Conservation (phyloP, 1,140 invertebrate species). For the Chrysoperla carnea region DNA sequence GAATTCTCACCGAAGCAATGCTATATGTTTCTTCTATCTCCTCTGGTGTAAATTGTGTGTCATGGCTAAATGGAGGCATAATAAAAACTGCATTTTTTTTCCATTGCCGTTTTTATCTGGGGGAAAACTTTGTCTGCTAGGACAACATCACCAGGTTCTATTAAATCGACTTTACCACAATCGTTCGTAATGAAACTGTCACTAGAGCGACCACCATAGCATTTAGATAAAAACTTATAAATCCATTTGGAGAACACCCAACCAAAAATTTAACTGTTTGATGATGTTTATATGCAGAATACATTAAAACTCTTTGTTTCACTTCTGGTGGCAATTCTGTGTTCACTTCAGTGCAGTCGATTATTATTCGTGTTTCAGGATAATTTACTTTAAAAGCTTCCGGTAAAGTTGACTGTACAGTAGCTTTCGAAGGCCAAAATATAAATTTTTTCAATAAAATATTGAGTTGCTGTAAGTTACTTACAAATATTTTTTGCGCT, state of each 20-base stretch:
- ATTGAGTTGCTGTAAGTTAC: too few species aligned
- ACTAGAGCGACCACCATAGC: too few species aligned
- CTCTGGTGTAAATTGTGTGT: conserved; percentile 10
- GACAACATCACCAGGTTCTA: conserved; percentile 16
- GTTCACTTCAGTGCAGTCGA: too few species aligned
- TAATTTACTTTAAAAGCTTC: too few species aligned
- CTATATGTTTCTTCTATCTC: conserved; percentile 15
- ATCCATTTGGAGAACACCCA: conserved; percentile 6
- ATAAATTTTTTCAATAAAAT: too few species aligned
- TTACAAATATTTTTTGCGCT: too few species aligned
- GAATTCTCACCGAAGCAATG: conserved; percentile 15
- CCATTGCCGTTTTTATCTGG: conserved; percentile 8
- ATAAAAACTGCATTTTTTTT: conserved; percentile 11
- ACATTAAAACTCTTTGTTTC: conserved; percentile 3
- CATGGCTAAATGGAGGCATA: conserved; percentile 13
- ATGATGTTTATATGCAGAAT: conserved; percentile 4
- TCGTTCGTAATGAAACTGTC: conserved; percentile 12
- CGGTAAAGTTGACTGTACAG: too few species aligned
- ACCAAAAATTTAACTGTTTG: conserved; percentile 7
- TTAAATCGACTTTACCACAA: conserved; percentile 13
- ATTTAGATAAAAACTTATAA: conserved; percentile 8
- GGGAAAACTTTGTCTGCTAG: conserved; percentile 20
- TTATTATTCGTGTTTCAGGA: too few species aligned
- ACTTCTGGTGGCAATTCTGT: conserved; percentile 2
- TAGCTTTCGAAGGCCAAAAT: too few species aligned